These are phyloP conservation scores for Grus americana DNA, from an alignment of 2,113 vertebrate species.

Conservation along the genomic window DNA sequence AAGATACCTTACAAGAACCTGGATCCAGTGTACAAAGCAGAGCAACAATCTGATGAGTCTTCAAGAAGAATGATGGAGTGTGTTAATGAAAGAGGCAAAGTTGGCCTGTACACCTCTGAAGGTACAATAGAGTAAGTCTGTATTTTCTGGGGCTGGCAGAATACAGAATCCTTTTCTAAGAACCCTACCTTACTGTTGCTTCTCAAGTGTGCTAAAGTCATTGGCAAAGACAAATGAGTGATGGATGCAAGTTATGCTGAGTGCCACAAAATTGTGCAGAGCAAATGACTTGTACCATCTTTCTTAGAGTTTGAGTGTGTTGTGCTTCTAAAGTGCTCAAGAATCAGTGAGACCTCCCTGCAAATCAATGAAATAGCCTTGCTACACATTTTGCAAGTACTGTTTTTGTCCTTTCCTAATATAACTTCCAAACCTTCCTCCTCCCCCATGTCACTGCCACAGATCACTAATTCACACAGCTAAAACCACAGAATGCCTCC, in stretches of 20 bases:
- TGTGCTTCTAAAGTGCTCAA: background rate
- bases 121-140: background rate
- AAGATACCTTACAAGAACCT: background rate
- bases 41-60: background rate
- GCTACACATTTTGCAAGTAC: background rate
- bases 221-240: background rate
- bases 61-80: background rate
- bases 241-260: background rate
- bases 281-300: background rate
- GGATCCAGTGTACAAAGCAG: background rate
- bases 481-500: background rate
- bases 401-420: conserved; percentile 34
- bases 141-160: background rate
- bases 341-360: background rate
- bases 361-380: conserved; percentile 16
- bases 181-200: background rate
- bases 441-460: background rate
- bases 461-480: background rate
- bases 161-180: background rate
- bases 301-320: background rate
- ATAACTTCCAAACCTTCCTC: conserved; percentile 16
- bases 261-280: background rate
- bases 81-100: background rate
- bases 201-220: background rate
- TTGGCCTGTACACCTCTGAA: background rate